These are phyloP conservation scores for Drosophila obscura DNA, from an alignment of 1,140 invertebrate species.

Conservation along the genomic window DNA sequence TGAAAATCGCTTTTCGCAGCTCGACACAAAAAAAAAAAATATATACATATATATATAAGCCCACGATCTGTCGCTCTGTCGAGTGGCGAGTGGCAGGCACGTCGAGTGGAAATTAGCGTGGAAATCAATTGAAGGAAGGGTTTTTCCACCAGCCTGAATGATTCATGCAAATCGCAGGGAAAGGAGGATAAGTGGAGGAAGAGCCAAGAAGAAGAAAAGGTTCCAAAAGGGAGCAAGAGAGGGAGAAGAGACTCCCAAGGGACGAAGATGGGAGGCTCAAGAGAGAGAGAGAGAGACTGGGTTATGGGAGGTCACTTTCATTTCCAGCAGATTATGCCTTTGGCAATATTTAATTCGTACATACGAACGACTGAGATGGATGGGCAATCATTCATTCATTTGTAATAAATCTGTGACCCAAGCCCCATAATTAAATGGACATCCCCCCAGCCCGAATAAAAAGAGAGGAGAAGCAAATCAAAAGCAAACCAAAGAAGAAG, in stretches of 20 bases:
- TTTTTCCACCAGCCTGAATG: slow-evolving; percentile 22
- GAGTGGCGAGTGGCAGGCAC: slow-evolving; percentile 35
- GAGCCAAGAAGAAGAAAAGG: no score
- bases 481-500: slow-evolving; percentile 24
- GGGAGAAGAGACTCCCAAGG: neutral
- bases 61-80: slow-evolving; percentile 17
- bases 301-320: slow-evolving; percentile 27
- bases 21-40: slow-evolving; percentile 26
- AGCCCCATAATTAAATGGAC: slow-evolving; percentile 56
- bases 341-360: slow-evolving; percentile 17
- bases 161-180: slow-evolving; percentile 42
- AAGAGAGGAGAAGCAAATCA: slow-evolving; percentile 24
- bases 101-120: slow-evolving; percentile 70
- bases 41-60: no score
- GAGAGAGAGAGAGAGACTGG: no score
- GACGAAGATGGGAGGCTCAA: no score
- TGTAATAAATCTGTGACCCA: slow-evolving; percentile 34
- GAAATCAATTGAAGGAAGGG: slow-evolving; percentile 65
- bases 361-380: no score
- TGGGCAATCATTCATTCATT: slow-evolving; percentile 24
- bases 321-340: slow-evolving; percentile 16
- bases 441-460: slow-evolving; percentile 5
- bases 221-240: neutral
- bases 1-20: slow-evolving; percentile 62
- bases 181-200: no score